Conservation (phyloP, 1,140 invertebrate genomes). For the Melanaphis sacchari region DNA sequence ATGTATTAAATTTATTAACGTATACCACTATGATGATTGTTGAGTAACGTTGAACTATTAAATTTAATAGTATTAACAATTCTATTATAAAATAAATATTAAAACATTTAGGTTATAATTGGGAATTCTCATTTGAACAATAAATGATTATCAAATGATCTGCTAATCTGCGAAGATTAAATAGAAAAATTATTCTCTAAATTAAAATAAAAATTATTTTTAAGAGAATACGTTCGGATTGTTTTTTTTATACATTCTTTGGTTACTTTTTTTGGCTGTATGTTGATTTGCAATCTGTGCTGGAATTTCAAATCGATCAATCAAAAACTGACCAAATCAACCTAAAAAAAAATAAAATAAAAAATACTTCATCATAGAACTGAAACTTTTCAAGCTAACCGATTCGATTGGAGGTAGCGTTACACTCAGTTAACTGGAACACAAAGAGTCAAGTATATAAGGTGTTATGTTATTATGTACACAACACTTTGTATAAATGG, state of each 20-base stretch:
- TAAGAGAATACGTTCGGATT: background rate
- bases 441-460: background rate
- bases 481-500: background rate
- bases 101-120: background rate
- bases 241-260: background rate
- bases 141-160: background rate
- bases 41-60: background rate
- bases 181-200: background rate
- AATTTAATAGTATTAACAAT: background rate
- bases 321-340: background rate
- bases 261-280: background rate
- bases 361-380: background rate
- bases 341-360: background rate
- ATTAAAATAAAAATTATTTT: background rate
- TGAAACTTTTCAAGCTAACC: background rate
- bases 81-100: background rate
- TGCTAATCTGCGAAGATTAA: background rate
- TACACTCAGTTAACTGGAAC: background rate
- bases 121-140: background rate
- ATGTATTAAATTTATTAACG: background rate
- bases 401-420: background rate
- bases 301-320: background rate
- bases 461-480: background rate
- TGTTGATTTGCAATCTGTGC: background rate
- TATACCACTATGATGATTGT: too few species aligned